Evolutionary conservation across 2,888 invertebrate genomes (phyloP).

Genomic region (Drosophila flavopinicola): DNA sequence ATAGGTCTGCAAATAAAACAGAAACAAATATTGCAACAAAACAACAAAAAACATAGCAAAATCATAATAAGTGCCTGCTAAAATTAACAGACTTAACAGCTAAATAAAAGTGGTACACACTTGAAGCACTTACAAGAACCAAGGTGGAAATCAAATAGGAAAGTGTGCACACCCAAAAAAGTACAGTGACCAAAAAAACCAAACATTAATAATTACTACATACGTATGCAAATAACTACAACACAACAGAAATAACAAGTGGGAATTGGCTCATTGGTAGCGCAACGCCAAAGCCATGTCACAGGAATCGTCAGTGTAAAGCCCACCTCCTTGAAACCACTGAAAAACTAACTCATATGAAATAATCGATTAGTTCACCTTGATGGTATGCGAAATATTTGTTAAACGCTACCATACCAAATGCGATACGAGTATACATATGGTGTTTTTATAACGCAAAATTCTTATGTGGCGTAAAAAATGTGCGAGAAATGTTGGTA

Average conservation of each 20-base stretch:
- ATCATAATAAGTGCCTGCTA: slow-evolving; percentile 27
- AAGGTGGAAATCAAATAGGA: slow-evolving; percentile 20
- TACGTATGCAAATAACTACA: slow-evolving; percentile 22
- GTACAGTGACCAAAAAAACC: slow-evolving; percentile 37
- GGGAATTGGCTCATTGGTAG: not conserved
- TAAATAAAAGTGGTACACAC: slow-evolving; percentile 30
- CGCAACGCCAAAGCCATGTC: not conserved
- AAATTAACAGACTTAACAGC: slow-evolving; percentile 19
- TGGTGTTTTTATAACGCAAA: slow-evolving; percentile 28
- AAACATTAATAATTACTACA: slow-evolving; percentile 24
- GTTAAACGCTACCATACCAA: slow-evolving; percentile 14
- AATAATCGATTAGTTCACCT: slow-evolving; percentile 64
- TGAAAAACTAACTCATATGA: slow-evolving; percentile 50
- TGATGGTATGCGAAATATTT: slow-evolving; percentile 20
- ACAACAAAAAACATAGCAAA: slow-evolving; percentile 30
- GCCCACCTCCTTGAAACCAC: slow-evolving; percentile 24
- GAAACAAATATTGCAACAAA: slow-evolving; percentile 51
- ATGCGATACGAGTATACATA: slow-evolving; percentile 6
- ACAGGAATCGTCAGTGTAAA: slow-evolving; percentile 3
- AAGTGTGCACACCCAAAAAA: slow-evolving; percentile 19
- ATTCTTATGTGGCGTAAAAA: slow-evolving; percentile 17
- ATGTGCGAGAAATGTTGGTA: slow-evolving; percentile 40
- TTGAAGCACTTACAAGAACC: not conserved
- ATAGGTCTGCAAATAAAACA: slow-evolving; percentile 88
- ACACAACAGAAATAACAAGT: slow-evolving; percentile 1